Conservation (phyloP, 2,888 invertebrate species). For the Drosophila rubida region DNA sequence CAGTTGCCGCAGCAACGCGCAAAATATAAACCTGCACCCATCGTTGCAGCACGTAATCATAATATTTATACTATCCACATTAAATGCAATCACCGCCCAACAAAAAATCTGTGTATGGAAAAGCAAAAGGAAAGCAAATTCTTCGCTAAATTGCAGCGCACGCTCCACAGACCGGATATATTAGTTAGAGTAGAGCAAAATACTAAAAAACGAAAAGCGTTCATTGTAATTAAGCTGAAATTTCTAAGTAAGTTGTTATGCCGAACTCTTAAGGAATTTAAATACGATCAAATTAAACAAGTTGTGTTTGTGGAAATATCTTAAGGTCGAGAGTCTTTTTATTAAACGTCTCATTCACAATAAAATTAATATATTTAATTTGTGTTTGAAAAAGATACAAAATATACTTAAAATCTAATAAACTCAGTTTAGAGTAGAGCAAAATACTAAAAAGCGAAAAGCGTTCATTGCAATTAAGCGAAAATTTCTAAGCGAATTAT, state of each 20-base stretch:
- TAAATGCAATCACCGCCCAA: slow-evolving; percentile 65
- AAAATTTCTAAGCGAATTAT: not conserved
- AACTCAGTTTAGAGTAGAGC: no score
- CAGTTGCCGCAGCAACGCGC: slow-evolving; percentile 50
- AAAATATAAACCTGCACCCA: slow-evolving; percentile 58
- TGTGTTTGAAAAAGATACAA: no score
- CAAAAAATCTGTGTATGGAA: slow-evolving; percentile 17
- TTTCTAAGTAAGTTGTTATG: not conserved
- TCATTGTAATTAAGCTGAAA: not conserved
- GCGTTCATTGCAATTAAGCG: no score
- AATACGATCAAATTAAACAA: no score
- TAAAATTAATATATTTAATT: no score
- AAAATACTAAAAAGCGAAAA: no score
- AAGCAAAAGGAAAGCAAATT: slow-evolving; percentile 10
- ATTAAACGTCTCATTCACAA: no score
- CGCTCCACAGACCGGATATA: slow-evolving; percentile 1
- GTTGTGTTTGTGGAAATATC: no score
- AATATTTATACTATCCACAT: slow-evolving; percentile 72
- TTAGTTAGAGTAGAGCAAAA: not conserved
- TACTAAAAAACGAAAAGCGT: not conserved
- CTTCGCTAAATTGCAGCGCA: not conserved
- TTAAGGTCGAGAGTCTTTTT: no score
- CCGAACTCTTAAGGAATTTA: not conserved
- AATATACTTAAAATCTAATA: no score
- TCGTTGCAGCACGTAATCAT: slow-evolving; percentile 64